Evolutionary conservation across 2,797 vertebrate species (phyloP), one percentile per base, ranked within the genome.

Genomic region (Dromococcyx pavoninus): DNA sequence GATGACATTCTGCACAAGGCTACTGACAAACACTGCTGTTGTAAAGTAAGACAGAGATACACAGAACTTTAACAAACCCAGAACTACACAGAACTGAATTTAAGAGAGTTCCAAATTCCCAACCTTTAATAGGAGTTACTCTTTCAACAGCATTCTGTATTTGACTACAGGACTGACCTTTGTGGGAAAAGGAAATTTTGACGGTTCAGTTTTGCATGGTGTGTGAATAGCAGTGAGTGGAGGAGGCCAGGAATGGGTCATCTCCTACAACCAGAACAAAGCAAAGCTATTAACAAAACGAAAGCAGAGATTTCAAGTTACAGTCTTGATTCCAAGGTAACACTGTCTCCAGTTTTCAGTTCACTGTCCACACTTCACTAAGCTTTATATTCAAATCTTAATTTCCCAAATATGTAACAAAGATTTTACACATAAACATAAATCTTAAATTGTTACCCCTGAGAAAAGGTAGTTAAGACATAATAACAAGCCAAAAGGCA

Each of bases 241-340:
- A 96, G 99, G 99, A 88, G 99, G 99, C 99, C 99, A 99, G 77
- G 99, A 99, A 97, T 99, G 99, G 98, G 99, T 99, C 99, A 99
- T 99, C 98, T 99, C 99, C 99, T 99, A 95, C 19, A 95, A 74
- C 21, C 58, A 69, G 75, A 70, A 62, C 56, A 88, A 35, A 37
- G 14, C 2, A 60, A 80, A 82, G 80, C 43, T 13, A 66, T 62
- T 66, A 87, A 54, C n/a, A 89, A 86, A 70, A 74, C 30, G n/a
- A 71, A 54, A 69, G 35, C 44, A 51, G 65, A 84, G 24, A 54
- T 44, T 66, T 76, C 48, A 76, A 64, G 43, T 75, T 57, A 43
- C 48, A 86, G 3, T 46, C 50, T 72, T 48, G 35, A 86, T 43
- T 84, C 33, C 30, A 57, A 70, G 7, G 23, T 39, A 53, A 72